A percentile compares a stretch with the other conserved stretches of the same genome.
phyloP scores from a whole-genome alignment of 2,888 invertebrate genomes.

The Listrodromus nycthemerus region DNA sequence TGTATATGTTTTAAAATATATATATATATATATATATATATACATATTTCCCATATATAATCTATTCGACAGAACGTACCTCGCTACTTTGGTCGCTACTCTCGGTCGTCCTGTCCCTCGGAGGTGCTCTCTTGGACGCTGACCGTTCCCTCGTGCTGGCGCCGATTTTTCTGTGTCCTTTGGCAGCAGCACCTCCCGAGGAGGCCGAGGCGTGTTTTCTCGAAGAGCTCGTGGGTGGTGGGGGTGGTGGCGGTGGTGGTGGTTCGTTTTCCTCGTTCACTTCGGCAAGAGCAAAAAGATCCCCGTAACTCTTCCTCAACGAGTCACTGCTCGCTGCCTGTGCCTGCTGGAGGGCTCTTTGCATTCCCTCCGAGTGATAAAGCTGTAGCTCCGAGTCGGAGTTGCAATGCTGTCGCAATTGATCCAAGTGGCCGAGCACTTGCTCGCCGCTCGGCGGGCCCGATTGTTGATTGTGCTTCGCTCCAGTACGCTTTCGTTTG shows the following conservation, averaged over 20 bases:
- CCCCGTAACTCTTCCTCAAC: constrained; percentile 95
- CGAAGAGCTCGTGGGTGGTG: constrained; percentile 85
- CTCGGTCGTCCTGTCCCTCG: constrained; percentile 78
- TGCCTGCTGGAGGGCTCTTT: constrained; percentile 94
- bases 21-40: not conserved
- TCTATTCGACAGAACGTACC: constrained; percentile 84
- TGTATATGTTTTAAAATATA: not conserved
- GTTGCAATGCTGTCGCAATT: constrained; percentile 91
- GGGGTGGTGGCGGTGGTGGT: constrained; percentile 83
- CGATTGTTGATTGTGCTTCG: constrained; percentile 89
- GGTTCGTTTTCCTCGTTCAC: constrained; percentile 90
- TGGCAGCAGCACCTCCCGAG: constrained; percentile 72
- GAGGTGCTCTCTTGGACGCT: constrained; percentile 78
- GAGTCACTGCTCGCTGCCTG: constrained; percentile 95
- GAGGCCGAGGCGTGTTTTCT: constrained; percentile 79
- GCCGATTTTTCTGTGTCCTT: constrained; percentile 78
- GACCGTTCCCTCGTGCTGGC: constrained; percentile 80
- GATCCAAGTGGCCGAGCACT: constrained; percentile 96
- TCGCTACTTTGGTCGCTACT: constrained; percentile 93
- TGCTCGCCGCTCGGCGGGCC: constrained; percentile 93
- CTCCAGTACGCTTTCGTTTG: constrained; percentile 93
- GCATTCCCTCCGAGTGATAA: constrained; percentile 96
- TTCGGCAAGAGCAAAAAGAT: constrained; percentile 95
- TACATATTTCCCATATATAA: not conserved
- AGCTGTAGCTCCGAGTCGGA: constrained; percentile 85